Conservation (phyloP, 2,888 invertebrate genomes). For the Mimachlamys varia region DNA sequence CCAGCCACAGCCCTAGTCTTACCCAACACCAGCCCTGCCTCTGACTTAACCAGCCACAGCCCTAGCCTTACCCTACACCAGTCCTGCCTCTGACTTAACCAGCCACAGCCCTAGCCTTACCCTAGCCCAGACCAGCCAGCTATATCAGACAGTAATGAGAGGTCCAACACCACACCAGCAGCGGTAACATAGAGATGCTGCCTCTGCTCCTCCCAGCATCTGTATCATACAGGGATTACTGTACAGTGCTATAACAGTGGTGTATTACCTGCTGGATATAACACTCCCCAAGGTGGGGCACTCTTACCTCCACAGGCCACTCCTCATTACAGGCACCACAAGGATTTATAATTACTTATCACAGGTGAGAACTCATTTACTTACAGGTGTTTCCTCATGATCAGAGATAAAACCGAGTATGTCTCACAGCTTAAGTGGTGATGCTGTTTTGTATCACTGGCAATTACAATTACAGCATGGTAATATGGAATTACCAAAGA, state of each 20-base stretch:
- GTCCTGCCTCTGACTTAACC: not conserved
- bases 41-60: no score
- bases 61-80: no score
- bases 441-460: no score
- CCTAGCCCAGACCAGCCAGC: not conserved
- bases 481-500: no score
- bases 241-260: not conserved
- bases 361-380: not conserved
- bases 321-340: not conserved
- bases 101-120: not conserved
- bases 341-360: not conserved
- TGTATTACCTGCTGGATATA: not conserved
- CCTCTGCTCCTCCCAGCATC: not conserved
- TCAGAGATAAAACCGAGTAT: not conserved
- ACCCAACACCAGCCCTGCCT: no score
- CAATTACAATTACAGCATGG: no score
- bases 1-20: no score
- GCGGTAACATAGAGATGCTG: slow-evolving; percentile 15
- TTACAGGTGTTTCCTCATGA: not conserved
- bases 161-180: slow-evolving; percentile 31
- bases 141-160: slow-evolving; percentile 1
- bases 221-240: slow-evolving; percentile 5
- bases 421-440: not conserved
- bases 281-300: not conserved
- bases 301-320: not conserved